Base-by-base conservation (phyloP, 1,140 invertebrate genomes). In the Hypsibius dujardini region DNA sequence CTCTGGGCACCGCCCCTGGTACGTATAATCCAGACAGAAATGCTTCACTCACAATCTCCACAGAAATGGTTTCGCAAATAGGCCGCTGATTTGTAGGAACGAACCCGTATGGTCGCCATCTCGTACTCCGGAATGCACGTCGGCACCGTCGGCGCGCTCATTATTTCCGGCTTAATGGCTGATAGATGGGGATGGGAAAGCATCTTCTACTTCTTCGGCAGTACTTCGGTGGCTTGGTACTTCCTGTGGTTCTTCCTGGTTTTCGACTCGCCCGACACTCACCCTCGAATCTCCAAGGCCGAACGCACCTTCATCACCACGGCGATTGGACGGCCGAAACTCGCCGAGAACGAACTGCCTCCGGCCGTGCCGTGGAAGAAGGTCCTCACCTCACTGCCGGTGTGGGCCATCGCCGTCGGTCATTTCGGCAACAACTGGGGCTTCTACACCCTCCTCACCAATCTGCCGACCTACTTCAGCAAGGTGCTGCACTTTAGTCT, bases 401-500 rank as follows among this genome's bases (percentile, higher is more conserved):
- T 95, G 1, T 94, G 90, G 88, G 90, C 92, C 0, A 91, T 93
- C 70, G 85, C 90, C 40, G 84, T 86, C 40, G 90, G 90, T 1
- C 91, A 95, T 79, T 94, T 94, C 80, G 87, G 89, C 72, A 91
- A 95, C 79, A 95, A 95, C 80, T 95, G 92, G 92, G 92, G 91
- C 15, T 93, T 94, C 79, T 95, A 95, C 77, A 94, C 90, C 0
- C 83, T 93, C 77, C 82, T 94, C 0, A 93, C 90, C 0, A 88
- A 90, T 75, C 80, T 95, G 47, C 92, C 92, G 1, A 90, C 87
- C 50, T 96, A 92, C 79, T 87, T 96, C 84, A 88, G 85, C 81
- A 87, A 89, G 76, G 85, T 85, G 15, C 82, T 88, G 47, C 80
- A 86, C 72, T 88, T 86, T 76, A 81, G 88, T 75, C 80, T 89